phyloP scores from a whole-genome alignment of 2,888 invertebrate species.

The Andrena dorsata region DNA sequence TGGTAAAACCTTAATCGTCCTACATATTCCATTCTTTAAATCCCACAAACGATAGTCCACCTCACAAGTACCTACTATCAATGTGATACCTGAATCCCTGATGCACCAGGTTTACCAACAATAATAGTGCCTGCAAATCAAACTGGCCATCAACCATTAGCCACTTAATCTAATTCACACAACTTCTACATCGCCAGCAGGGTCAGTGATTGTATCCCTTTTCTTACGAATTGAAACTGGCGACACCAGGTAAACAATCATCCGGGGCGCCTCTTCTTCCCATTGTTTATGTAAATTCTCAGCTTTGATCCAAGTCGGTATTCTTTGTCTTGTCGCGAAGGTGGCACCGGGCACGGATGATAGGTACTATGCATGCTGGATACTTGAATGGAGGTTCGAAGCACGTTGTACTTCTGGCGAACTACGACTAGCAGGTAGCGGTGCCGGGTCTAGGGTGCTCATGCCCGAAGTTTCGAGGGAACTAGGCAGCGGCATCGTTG shows the following conservation, averaged over 20 bases:
- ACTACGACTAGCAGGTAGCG: conserved; percentile 64
- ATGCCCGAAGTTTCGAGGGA: conserved; percentile 73
- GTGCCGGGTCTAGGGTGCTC: conserved; percentile 65
- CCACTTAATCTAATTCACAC: neutral
- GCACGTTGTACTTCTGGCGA: conserved; percentile 71
- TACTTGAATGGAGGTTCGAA: conserved; percentile 70
- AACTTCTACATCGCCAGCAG: neutral
- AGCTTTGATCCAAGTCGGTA: conserved; percentile 13
- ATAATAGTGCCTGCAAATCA: neutral
- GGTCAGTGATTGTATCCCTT: neutral
- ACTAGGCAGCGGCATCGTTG: conserved; percentile 70
- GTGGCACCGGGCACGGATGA: conserved; percentile 35
- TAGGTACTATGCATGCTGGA: conserved; percentile 48
- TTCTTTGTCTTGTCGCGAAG: conserved; percentile 27
- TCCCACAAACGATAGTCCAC: too few relatives aligned
- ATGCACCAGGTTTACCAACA: too few relatives aligned
- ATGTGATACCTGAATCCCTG: too few relatives aligned
- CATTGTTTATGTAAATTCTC: conserved; percentile 49
- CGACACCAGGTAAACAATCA: conserved; percentile 10
- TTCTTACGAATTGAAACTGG: neutral
- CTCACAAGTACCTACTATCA: too few relatives aligned
- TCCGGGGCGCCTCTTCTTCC: conserved; percentile 1
- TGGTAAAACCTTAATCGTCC: too few relatives aligned
- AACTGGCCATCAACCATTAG: neutral
- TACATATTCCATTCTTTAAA: too few relatives aligned